These are phyloP conservation scores for Grapholita molesta DNA, from an alignment of 1,140 invertebrate species.

Conservation along the genomic window DNA sequence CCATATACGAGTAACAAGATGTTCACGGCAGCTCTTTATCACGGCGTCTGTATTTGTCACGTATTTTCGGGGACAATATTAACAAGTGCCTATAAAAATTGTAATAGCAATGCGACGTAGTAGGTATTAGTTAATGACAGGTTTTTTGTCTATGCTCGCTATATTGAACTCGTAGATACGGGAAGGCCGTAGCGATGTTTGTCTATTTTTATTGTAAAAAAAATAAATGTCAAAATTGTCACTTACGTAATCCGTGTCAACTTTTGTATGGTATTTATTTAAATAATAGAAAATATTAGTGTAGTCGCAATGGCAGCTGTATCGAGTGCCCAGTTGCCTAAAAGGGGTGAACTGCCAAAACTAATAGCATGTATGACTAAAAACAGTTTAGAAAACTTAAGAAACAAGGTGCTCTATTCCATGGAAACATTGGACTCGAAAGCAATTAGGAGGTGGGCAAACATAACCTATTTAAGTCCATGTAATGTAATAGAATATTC, in stretches of 20 bases:
- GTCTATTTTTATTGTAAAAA: too few species aligned
- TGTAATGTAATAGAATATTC: too few species aligned
- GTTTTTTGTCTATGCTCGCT: background rate
- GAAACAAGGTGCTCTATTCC: slow-evolving; percentile 56
- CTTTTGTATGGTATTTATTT: background rate
- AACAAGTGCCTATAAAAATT: background rate
- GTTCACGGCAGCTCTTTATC: background rate
- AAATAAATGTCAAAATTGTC: background rate
- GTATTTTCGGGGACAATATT: background rate
- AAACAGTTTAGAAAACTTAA: slow-evolving; percentile 59
- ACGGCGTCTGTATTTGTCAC: background rate
- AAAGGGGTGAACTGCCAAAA: slow-evolving; percentile 51
- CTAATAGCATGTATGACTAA: slow-evolving; percentile 70
- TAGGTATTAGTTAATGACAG: too few species aligned
- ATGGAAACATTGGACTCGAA: slow-evolving; percentile 58
- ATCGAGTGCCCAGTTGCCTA: slow-evolving; percentile 21
- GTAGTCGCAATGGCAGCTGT: slow-evolving; percentile 1
- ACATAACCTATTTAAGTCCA: background rate
- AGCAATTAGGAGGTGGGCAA: slow-evolving; percentile 55
- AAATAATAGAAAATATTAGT: background rate
- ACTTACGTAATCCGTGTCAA: background rate
- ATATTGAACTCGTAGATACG: background rate
- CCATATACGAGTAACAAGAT: background rate
- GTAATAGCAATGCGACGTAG: background rate
- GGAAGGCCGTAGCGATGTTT: too few species aligned